phyloP scores from a whole-genome alignment of 2,113 vertebrate species.

The Thinocorus orbignyianus region DNA sequence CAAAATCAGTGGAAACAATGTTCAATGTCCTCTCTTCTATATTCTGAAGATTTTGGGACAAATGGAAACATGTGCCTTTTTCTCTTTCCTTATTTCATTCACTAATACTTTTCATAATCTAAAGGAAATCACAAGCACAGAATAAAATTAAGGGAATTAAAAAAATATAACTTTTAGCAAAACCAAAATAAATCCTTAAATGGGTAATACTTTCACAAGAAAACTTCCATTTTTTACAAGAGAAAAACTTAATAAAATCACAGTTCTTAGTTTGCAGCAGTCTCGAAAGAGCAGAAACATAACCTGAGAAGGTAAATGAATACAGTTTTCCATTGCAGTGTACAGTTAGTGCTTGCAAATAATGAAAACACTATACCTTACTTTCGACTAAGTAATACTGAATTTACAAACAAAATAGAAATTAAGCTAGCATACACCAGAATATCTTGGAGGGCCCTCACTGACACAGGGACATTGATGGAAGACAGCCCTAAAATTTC shows the following conservation, averaged over 20 bases:
- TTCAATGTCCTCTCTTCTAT: background rate
- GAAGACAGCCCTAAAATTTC: background rate
- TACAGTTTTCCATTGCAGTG: background rate
- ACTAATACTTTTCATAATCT: background rate
- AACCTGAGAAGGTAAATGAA: background rate
- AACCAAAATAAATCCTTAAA: background rate
- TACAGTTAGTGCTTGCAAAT: background rate
- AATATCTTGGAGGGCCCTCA: background rate
- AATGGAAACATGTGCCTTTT: background rate
- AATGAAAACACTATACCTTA: background rate
- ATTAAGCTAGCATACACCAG: background rate
- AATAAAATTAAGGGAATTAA: background rate
- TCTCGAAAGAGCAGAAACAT: background rate
- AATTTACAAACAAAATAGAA: background rate
- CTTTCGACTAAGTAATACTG: background rate
- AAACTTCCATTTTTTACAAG: background rate
- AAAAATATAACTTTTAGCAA: background rate
- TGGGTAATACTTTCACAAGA: background rate
- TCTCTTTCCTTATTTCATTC: background rate
- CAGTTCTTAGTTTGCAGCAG: background rate
- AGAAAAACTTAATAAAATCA: background rate
- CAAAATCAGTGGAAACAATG: background rate
- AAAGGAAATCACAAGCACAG: background rate
- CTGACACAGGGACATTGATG: background rate
- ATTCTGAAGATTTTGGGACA: background rate